Conservation (phyloP, 2,888 invertebrate genomes). For the Pogonocherus hispidulus region DNA sequence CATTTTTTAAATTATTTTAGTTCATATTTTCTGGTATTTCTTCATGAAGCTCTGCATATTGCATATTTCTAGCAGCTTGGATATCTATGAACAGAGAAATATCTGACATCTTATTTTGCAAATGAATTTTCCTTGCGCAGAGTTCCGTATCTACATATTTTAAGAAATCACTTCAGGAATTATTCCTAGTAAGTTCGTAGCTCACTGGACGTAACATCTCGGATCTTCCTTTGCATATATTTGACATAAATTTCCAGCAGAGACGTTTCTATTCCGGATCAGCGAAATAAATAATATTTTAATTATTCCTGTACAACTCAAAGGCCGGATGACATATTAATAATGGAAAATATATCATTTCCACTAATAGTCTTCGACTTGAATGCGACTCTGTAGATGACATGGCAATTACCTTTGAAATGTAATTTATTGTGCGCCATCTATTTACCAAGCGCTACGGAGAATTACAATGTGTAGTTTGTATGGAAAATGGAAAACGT, state of each 20-base stretch:
- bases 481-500: conserved; percentile 28
- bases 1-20: too few species aligned
- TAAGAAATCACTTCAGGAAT: background rate
- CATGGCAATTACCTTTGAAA: conserved; percentile 49
- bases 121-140: too few species aligned
- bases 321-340: conserved; percentile 35
- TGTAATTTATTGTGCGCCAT: conserved; percentile 41
- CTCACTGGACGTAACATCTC: conserved; percentile 9
- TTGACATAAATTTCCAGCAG: conserved; percentile 16
- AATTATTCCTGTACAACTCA: conserved; percentile 24
- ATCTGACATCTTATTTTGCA: too few species aligned
- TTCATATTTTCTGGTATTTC: too few species aligned
- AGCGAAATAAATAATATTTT: conserved; percentile 18
- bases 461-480: conserved; percentile 32
- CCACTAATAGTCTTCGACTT: conserved; percentile 44
- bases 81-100: too few species aligned
- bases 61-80: too few species aligned
- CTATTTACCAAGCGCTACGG: conserved; percentile 33
- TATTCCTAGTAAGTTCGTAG: background rate
- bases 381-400: conserved; percentile 49
- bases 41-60: too few species aligned
- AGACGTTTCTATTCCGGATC: conserved; percentile 18
- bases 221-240: conserved; percentile 19
- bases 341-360: conserved; percentile 49
- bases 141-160: too few species aligned